Evolutionary conservation across 2,113 vertebrate species (phyloP), one percentile per base, ranked within the genome.

Genomic region (Chaetorhynchus papuensis): DNA sequence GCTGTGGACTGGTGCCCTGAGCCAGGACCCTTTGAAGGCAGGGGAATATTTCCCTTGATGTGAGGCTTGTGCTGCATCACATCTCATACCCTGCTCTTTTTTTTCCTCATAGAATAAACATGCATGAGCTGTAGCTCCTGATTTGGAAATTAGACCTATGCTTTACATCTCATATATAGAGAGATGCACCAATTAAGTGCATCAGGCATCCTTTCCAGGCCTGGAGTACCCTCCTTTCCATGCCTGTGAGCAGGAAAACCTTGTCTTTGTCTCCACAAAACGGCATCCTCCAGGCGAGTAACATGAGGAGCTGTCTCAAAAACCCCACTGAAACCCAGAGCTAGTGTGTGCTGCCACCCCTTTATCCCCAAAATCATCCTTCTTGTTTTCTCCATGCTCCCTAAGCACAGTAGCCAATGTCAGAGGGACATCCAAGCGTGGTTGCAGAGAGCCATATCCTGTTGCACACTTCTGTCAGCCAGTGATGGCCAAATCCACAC

Each of bases 201-300:
- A 59, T 4, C 2, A 4, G 44, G 21, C 35, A 56, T 28, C 22
- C 37, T 71, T 74, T 78, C 42, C 47, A 79, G 30, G 44, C 23
- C 61, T 49, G 6, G 47, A 9, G 47, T 31, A 37, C 10, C 17
- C 20, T 75, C 10, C 11, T 78, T 66, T 83, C 52, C 45, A 30
- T 44, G 22, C 42, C 84, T 68, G 39, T 7, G 21, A 50, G 28
- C 15, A 47, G 37, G 22, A 71, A 83, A 87, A 33, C 10, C 31
- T 45, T 37, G 26, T 39, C 26, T 60, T 82, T 71, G 7, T 59
- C 8, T 31, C 52, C 13, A 9, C n/a, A 70, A 60, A 92, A 15
- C n/a, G 82, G 16, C 31, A 53, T 39, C 13, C 17, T 24, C 15
- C 0, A 5, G 30, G 11, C 0, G 0, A 86, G 18, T 30, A 15